phyloP scores from a whole-genome alignment of 2,113 vertebrate species.

The Megaceryle torquata region DNA sequence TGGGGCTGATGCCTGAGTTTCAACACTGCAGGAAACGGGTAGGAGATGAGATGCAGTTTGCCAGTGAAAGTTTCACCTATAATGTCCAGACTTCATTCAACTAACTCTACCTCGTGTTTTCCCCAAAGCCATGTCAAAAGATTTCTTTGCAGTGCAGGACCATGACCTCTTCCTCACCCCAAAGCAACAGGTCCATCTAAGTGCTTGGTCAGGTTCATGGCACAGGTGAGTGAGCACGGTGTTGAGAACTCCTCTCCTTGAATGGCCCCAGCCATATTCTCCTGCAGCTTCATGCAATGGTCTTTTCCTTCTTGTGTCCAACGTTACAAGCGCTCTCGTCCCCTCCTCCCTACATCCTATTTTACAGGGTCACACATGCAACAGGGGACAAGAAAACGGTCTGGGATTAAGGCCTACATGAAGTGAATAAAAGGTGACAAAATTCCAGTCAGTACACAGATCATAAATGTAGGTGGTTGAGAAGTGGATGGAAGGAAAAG shows the following conservation, averaged over 20 bases:
- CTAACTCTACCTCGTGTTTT: background rate
- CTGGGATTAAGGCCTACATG: background rate
- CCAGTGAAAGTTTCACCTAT: background rate
- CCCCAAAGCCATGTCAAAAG: background rate
- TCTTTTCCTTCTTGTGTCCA: background rate
- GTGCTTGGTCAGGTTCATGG: background rate
- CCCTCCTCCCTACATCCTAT: background rate
- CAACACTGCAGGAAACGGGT: background rate
- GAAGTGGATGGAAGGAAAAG: background rate
- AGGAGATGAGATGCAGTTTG: background rate
- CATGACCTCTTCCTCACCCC: rapidly evolving
- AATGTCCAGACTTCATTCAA: background rate
- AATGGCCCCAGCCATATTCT: background rate
- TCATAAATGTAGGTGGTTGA: background rate
- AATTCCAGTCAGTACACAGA: background rate
- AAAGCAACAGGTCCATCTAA: background rate
- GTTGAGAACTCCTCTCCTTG: background rate
- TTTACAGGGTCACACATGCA: background rate
- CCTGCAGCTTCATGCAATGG: background rate
- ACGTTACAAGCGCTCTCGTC: rapidly evolving
- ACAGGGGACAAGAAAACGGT: background rate
- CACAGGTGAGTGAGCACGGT: background rate
- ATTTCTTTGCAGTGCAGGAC: background rate
- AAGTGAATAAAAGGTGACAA: background rate
- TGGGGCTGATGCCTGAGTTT: background rate